phyloP scores from a whole-genome alignment of 53 echinoderm and acorn worm genomes.

The Luidia sarsii region DNA sequence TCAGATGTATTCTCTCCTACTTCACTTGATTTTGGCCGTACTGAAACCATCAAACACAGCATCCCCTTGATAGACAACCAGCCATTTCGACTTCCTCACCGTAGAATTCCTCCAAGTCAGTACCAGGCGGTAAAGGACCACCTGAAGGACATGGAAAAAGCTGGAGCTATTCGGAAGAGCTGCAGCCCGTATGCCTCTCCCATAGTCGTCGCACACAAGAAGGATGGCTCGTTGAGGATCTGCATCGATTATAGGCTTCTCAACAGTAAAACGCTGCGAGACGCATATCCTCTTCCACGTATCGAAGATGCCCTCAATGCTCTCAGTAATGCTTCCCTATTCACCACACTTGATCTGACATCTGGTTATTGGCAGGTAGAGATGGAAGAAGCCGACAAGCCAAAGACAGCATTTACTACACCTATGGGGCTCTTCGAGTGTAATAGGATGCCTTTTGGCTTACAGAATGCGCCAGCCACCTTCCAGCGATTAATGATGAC shows the following conservation, averaged over 20 bases:
- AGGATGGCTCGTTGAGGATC: conserved; percentile 27
- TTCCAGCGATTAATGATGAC: conserved; percentile 63
- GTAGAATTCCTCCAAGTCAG: conserved; percentile 38
- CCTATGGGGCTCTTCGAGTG: conserved; percentile 47
- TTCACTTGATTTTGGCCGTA: conserved; percentile 19
- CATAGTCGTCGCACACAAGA: conserved; percentile 19
- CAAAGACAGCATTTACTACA: conserved; percentile 44
- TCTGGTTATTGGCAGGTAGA: conserved; percentile 63
- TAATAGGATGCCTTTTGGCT: conserved; percentile 63
- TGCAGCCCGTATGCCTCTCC: background rate
- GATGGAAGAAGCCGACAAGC: conserved; percentile 33
- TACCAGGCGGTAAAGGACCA: conserved; percentile 32
- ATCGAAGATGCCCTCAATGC: conserved; percentile 10
- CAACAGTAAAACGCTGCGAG: conserved; percentile 12
- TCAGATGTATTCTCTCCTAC: background rate
- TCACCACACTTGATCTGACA: conserved; percentile 7
- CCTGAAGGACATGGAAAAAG: background rate
- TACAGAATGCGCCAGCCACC: conserved; percentile 55
- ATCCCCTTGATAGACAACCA: conserved; percentile 19
- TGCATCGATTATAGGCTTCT: background rate
- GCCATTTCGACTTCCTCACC: conserved; percentile 29
- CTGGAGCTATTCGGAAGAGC: conserved; percentile 21
- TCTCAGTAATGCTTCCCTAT: background rate
- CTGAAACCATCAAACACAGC: conserved; percentile 3
- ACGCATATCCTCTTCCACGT: conserved; percentile 15